Evolutionary conservation across 2,113 vertebrate species (phyloP).

Genomic region (Brachirus orientalis): DNA sequence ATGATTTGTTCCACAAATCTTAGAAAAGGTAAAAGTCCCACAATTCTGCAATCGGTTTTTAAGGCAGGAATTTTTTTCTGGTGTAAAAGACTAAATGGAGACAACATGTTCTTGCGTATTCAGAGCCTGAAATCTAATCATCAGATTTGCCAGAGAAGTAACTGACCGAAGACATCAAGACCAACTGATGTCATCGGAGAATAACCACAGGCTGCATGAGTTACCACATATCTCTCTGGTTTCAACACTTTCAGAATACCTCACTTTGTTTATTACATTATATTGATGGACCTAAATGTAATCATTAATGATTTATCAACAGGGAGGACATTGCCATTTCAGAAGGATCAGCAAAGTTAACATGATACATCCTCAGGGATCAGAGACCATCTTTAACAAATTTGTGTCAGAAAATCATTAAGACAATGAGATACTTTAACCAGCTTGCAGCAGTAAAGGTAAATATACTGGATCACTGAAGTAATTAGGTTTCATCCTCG

Average conservation of each 20-base stretch:
- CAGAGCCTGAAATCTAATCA: conserved; percentile 22
- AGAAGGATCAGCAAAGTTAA: too few species aligned
- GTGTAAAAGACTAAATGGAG: too few species aligned
- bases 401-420: too few species aligned
- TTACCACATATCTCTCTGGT: conserved; percentile 60
- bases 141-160: conserved; percentile 25
- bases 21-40: background rate
- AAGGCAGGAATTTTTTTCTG: too few species aligned
- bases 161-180: conserved; percentile 40
- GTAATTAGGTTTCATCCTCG: background rate
- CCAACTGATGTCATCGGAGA: conserved; percentile 15
- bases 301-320: too few species aligned
- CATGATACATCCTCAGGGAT: too few species aligned
- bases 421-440: too few species aligned
- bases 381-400: too few species aligned
- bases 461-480: too few species aligned
- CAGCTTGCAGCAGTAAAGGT: too few species aligned
- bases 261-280: conserved; percentile 8
- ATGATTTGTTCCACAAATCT: background rate
- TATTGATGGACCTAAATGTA: too few species aligned
- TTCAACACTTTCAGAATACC: conserved; percentile 49
- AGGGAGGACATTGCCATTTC: too few species aligned
- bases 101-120: conserved; percentile 10
- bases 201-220: conserved; percentile 56
- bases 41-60: conserved; percentile 4